Conservation (phyloP, 2,797 vertebrate species). For the Caiman crocodilus region DNA sequence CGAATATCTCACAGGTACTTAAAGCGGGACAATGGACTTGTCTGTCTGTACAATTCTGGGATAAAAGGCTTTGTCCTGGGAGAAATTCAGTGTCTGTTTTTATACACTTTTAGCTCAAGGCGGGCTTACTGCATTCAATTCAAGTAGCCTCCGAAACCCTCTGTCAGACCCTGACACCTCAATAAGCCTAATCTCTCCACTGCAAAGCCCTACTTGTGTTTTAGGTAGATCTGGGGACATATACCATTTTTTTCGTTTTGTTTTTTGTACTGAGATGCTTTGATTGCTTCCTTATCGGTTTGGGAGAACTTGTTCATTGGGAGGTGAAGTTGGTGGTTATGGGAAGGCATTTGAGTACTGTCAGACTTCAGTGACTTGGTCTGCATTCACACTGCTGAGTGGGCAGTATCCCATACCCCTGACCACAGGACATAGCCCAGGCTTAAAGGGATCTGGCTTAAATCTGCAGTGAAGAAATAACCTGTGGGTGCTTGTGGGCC, state of each 20-base stretch:
- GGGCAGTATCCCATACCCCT: rapidly evolving
- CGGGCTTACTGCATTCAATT: neutral
- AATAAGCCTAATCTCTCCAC: too few species aligned
- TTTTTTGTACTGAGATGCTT: rapidly evolving
- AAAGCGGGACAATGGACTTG: too few species aligned
- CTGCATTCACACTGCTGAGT: neutral
- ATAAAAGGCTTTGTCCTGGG: too few species aligned
- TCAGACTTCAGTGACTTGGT: neutral
- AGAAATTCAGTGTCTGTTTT: too few species aligned
- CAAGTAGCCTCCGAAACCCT: neutral
- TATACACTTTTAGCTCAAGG: neutral
- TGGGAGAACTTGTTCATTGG: neutral
- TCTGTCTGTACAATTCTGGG: too few species aligned
- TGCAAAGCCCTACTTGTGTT: rapidly evolving
- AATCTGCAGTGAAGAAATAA: neutral
- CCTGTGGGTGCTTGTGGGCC: neutral
- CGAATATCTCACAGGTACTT: too few species aligned
- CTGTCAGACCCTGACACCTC: neutral
- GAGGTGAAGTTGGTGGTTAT: neutral
- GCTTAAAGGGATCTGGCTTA: rapidly evolving
- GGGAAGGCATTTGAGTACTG: neutral
- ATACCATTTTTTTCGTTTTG: neutral
- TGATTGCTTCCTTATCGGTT: neutral
- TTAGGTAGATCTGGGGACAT: neutral
- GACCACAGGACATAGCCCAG: neutral